Evolutionary conservation across 2,888 invertebrate species (phyloP).

Genomic region (Embidobia sp.): DNA sequence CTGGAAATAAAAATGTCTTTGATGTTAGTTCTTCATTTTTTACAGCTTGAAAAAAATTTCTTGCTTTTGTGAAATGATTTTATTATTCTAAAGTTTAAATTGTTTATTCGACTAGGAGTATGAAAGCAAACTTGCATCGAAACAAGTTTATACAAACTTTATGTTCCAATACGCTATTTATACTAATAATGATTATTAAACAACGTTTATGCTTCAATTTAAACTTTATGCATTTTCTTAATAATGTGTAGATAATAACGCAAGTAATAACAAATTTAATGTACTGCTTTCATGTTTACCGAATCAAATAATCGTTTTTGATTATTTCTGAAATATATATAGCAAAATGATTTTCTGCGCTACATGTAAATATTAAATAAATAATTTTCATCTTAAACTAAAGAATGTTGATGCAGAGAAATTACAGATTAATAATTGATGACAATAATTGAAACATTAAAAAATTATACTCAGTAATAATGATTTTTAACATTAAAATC

Average conservation of each 20-base stretch:
- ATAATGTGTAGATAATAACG: constrained; percentile 13
- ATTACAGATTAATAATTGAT: too few relatives aligned
- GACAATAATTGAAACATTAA: too few relatives aligned
- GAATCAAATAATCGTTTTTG: neutral
- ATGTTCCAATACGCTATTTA: constrained; percentile 30
- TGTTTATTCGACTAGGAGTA: constrained; percentile 34
- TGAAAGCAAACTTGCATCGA: constrained; percentile 19
- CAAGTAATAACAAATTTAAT: constrained; percentile 2
- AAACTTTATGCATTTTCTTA: constrained; percentile 26
- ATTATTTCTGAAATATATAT: too few relatives aligned
- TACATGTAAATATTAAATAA: too few relatives aligned
- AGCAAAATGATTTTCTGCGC: too few relatives aligned
- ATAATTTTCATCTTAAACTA: too few relatives aligned
- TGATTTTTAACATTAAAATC: too few relatives aligned
- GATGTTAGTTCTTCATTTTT: too few relatives aligned
- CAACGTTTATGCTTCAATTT: constrained; percentile 43
- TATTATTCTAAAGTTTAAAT: constrained; percentile 38
- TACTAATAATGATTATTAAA: constrained; percentile 47
- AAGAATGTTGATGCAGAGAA: too few relatives aligned
- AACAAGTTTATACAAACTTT: constrained; percentile 47
- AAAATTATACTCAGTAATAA: too few relatives aligned
- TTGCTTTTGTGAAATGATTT: constrained; percentile 13
- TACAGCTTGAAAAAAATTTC: constrained; percentile 9
- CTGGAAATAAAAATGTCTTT: too few relatives aligned
- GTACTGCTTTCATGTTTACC: neutral